Conservation (phyloP, 2,113 vertebrate species). For the Eira barbara region DNA sequence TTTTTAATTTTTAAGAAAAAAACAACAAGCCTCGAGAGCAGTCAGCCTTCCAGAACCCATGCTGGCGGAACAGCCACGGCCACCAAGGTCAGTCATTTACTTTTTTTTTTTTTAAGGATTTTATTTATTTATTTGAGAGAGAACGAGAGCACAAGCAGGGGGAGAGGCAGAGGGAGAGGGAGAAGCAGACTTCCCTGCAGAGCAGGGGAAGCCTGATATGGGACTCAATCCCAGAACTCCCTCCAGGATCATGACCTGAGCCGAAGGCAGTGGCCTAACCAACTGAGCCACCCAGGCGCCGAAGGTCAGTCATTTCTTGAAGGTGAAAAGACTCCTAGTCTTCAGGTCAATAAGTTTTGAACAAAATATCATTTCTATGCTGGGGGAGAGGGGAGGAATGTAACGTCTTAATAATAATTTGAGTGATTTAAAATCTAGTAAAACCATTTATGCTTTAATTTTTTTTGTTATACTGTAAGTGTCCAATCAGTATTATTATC, state of each 20-base stretch:
- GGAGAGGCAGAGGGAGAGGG: too few relatives aligned
- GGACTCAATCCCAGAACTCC: too few relatives aligned
- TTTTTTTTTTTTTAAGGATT: too few relatives aligned
- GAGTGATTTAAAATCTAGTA: neutral
- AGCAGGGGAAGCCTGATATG: too few relatives aligned
- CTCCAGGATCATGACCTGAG: too few relatives aligned
- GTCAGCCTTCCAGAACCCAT: slow-evolving; percentile 12
- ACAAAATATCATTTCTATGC: neutral
- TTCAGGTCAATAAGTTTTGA: neutral
- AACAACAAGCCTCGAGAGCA: slow-evolving; percentile 6
- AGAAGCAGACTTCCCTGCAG: too few relatives aligned
- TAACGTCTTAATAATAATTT: neutral
- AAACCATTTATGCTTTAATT: neutral
- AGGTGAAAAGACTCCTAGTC: neutral
- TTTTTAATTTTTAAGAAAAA: slow-evolving; percentile 71
- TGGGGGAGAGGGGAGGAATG: neutral
- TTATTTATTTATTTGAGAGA: too few relatives aligned
- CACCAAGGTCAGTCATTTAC: slow-evolving; percentile 59
- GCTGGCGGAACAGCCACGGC: neutral
- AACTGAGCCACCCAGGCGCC: neutral
- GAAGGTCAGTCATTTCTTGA: slow-evolving; percentile 60
- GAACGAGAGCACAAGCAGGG: too few relatives aligned
- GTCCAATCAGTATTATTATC: neutral
- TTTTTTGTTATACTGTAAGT: neutral
- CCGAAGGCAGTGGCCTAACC: too few relatives aligned